A percentile compares a stretch with the other conserved stretches of the same genome.
Evolutionary conservation across 2,113 vertebrate genomes (phyloP).

Genomic region (Oreochromis niloticus): DNA sequence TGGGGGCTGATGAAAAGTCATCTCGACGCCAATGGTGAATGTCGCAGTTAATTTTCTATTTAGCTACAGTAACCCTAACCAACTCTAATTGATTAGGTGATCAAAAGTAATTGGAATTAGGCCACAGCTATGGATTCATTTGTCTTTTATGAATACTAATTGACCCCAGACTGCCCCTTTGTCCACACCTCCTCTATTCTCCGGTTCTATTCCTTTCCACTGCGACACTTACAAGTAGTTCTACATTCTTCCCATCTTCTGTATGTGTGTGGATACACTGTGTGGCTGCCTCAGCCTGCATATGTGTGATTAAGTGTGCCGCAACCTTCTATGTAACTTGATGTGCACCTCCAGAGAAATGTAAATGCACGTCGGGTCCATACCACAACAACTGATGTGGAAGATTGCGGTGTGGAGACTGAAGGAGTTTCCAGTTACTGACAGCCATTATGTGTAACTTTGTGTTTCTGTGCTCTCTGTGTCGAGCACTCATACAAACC

Average conservation of each 20-base stretch:
- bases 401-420: fast-evolving
- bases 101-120: slow-evolving; percentile 74
- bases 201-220: background rate
- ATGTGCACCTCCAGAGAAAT: background rate
- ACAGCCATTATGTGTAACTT: slow-evolving; percentile 35
- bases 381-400: fast-evolving
- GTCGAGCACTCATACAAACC: background rate
- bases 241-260: background rate
- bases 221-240: slow-evolving; percentile 1
- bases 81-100: slow-evolving; percentile 75
- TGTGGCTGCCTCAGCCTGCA: background rate
- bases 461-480: background rate
- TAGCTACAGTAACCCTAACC: slow-evolving; percentile 69
- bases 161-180: slow-evolving; percentile 55
- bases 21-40: slow-evolving; percentile 47
- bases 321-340: background rate
- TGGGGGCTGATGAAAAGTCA: slow-evolving; percentile 60
- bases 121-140: slow-evolving; percentile 64
- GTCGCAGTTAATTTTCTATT: slow-evolving; percentile 68
- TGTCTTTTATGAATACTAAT: slow-evolving; percentile 73
- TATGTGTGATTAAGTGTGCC: slow-evolving; percentile 32
- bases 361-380: background rate
- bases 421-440: background rate
- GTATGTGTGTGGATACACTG: background rate
- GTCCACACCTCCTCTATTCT: slow-evolving; percentile 14